A percentile compares a stretch with the other conserved stretches of the same genome.
Evolutionary conservation across 2,888 invertebrate genomes (phyloP).

Genomic region (Onthophagus sagittarius): DNA sequence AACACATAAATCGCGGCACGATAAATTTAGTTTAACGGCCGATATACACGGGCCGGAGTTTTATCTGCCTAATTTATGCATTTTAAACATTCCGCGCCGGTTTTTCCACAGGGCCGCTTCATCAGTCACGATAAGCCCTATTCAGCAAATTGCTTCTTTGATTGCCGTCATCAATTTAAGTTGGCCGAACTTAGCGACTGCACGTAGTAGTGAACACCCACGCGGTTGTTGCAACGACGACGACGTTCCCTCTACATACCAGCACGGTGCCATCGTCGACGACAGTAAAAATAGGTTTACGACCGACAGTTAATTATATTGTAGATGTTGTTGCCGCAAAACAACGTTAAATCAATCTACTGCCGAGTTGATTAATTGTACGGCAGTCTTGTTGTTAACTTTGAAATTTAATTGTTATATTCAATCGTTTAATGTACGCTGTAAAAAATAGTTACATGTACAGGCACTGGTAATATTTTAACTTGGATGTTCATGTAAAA

Average conservation of each 20-base stretch:
- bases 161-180: background rate
- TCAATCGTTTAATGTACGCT: background rate
- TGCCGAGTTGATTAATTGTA: background rate
- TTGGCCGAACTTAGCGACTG: background rate
- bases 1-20: background rate
- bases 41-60: background rate
- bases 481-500: too few species aligned
- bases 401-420: background rate
- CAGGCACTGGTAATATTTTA: too few species aligned
- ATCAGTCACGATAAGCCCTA: background rate
- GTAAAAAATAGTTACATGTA: too few species aligned
- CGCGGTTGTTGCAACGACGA: background rate
- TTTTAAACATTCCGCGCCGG: background rate
- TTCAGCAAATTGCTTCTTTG: background rate
- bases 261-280: background rate
- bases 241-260: background rate
- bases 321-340: background rate
- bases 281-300: background rate
- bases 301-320: background rate
- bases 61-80: background rate
- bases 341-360: background rate
- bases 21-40: background rate
- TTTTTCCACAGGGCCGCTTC: background rate
- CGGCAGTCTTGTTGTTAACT: background rate
- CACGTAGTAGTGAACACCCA: background rate